phyloP scores from a whole-genome alignment of 1,140 invertebrate species.

The Drosophila hydei region DNA sequence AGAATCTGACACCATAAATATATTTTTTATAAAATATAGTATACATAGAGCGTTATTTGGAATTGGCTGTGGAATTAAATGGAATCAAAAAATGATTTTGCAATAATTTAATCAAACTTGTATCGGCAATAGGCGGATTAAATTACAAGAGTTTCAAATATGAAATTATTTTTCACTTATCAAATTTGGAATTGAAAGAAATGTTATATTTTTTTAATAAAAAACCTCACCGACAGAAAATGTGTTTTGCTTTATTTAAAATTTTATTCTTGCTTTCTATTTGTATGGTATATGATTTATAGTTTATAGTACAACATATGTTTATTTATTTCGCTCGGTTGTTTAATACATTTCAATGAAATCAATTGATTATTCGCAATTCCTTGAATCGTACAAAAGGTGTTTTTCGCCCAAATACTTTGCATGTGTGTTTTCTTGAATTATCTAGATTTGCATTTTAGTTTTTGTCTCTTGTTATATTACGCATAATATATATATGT shows the following conservation, averaged over 20 bases:
- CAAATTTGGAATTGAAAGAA: too few species aligned
- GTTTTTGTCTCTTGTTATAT: conserved; percentile 20
- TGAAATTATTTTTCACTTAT: too few species aligned
- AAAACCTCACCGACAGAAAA: not conserved
- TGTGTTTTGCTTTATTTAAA: conserved; percentile 65
- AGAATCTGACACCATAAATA: too few species aligned
- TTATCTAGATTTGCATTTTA: conserved; percentile 15
- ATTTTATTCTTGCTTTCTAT: conserved; percentile 60
- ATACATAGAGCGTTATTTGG: too few species aligned
- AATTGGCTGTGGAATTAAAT: too few species aligned
- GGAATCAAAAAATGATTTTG: too few species aligned
- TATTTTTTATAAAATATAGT: too few species aligned
- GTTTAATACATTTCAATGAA: conserved; percentile 35
- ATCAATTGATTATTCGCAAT: conserved; percentile 23
- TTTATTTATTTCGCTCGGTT: conserved; percentile 26
- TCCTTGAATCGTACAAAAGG: conserved; percentile 41
- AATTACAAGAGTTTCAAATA: too few species aligned
- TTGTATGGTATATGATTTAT: conserved; percentile 55
- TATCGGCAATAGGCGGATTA: not conserved
- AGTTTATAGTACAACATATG: conserved; percentile 52
- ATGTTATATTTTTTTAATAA: not conserved
- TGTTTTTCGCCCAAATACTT: conserved; percentile 19
- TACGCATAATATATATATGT: conserved; percentile 32
- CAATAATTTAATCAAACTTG: too few species aligned
- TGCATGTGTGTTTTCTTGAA: conserved; percentile 21